Evolutionary conservation across 37 sponge, comb jelly and placozoan species (phyloP), one percentile per base, ranked within the genome.

Genomic region (Cliona cf. orientalis): DNA sequence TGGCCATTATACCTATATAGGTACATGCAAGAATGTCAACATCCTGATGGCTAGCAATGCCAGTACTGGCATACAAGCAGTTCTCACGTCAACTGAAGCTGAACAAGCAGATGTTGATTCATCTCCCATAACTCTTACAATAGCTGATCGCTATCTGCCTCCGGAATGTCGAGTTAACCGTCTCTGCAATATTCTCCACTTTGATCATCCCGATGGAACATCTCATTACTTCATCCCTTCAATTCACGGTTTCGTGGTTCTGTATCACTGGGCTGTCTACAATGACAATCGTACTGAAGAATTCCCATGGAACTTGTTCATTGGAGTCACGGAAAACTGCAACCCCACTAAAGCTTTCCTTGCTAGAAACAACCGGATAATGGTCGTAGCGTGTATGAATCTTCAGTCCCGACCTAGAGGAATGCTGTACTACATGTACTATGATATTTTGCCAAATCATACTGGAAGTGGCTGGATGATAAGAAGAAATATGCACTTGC

Each of bases 161-260:
- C 28, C 62, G 5, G 62, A 61, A 61, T 61, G 62, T 61, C 31
- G 62, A 31, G 62, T 61, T 61, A 61, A 61, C 28, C 28, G 28
- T 12, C 62, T 31, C 31, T 61, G 62, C 28, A 61, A 61, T 61
- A 6, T 61, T 26, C 11, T 17, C 25, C 31, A 31, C 6, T 26
- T 61, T 23, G 62, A 17, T 19, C 55, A 49, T 11, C 17, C 17
- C 17, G 14, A 19, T 17, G 19, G 56, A 53, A 53, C 19, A 53
- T 19, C 19, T 53, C 19, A 61, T 61, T 12, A 61, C 28, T 19
- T 32, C 62, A 31, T 26, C 62, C 11, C 23, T 19, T 12, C 6
- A 32, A 23, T 31, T 5, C 62, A 26, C 28, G 62, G 28, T 61
- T 61, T 12, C 19, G 6, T 17, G 5, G 31, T 12, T 12, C 28